A percentile compares a stretch with the other conserved stretches of the same genome.
Conservation (phyloP, 2,888 invertebrate species). For the Chymomyza procnemis region DNA sequence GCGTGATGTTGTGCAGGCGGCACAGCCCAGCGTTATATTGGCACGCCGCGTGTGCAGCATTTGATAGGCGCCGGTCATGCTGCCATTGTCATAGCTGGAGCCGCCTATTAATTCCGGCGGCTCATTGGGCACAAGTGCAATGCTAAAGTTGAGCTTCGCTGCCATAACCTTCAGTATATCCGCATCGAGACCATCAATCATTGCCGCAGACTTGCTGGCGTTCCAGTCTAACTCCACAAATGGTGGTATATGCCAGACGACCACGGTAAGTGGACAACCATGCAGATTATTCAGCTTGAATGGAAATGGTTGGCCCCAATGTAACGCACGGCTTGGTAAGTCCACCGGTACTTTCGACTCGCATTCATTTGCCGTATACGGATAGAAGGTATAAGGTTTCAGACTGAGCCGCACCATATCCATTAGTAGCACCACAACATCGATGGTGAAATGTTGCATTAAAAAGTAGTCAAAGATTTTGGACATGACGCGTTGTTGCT, state of each 20-base stretch:
- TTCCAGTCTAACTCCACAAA: constrained; percentile 34
- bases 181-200: constrained; percentile 46
- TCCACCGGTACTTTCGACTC: constrained; percentile 23
- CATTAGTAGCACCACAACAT: constrained; percentile 37
- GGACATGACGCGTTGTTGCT: constrained; percentile 23
- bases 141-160: constrained; percentile 44
- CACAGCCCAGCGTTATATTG: constrained; percentile 48
- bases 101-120: constrained; percentile 46
- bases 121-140: constrained; percentile 41
- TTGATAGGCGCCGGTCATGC: constrained; percentile 44
- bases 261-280: constrained; percentile 59
- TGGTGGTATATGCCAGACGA: constrained; percentile 52
- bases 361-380: constrained; percentile 34
- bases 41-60: constrained; percentile 46
- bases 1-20: constrained; percentile 46
- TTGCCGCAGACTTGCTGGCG: neutral
- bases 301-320: constrained; percentile 38
- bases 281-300: constrained; percentile 53
- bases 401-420: neutral
- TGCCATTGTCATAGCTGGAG: constrained; percentile 41
- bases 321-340: neutral
- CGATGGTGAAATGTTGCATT: constrained; percentile 37
- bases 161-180: constrained; percentile 41
- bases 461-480: constrained; percentile 44
- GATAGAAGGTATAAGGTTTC: constrained; percentile 33